Evolutionary conservation across 2,797 vertebrate genomes (phyloP).

Genomic region (Picus viridis): DNA sequence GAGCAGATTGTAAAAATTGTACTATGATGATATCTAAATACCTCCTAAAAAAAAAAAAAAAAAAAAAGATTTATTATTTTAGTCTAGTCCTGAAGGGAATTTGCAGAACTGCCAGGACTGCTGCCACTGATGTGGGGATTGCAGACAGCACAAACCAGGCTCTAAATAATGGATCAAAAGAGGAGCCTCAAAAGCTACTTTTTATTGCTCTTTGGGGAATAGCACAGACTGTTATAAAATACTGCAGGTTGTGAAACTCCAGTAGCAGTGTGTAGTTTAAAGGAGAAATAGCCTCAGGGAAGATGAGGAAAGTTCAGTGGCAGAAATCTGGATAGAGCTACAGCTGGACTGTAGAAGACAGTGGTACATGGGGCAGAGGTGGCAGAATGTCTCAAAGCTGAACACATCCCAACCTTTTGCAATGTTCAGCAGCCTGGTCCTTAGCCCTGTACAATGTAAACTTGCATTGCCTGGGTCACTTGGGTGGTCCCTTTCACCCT

Average conservation of each 20-base stretch:
- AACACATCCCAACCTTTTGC: fast-evolving
- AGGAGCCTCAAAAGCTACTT: slow-evolving; percentile 52
- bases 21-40: slow-evolving; percentile 50
- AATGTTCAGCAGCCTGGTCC: not conserved
- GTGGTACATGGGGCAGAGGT: not conserved
- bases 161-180: slow-evolving; percentile 70
- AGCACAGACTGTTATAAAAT: slow-evolving; percentile 31
- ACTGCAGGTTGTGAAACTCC: slow-evolving; percentile 40
- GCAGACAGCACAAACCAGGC: slow-evolving; percentile 55
- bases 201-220: slow-evolving; percentile 49
- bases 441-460: fast-evolving
- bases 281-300: not conserved
- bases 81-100: slow-evolving; percentile 58
- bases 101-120: slow-evolving; percentile 25
- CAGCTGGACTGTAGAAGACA: not conserved
- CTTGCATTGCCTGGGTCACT: not conserved
- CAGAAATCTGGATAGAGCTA: not conserved
- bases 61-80: slow-evolving; percentile 7
- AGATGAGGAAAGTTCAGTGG: not conserved
- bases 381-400: fast-evolving
- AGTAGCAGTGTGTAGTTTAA: not conserved
- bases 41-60: slow-evolving; percentile 52
- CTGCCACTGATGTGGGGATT: slow-evolving; percentile 48
- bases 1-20: slow-evolving; percentile 44
- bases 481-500: not conserved